phyloP scores from a whole-genome alignment of 2,888 invertebrate species.

The Nomada lathburiana region DNA sequence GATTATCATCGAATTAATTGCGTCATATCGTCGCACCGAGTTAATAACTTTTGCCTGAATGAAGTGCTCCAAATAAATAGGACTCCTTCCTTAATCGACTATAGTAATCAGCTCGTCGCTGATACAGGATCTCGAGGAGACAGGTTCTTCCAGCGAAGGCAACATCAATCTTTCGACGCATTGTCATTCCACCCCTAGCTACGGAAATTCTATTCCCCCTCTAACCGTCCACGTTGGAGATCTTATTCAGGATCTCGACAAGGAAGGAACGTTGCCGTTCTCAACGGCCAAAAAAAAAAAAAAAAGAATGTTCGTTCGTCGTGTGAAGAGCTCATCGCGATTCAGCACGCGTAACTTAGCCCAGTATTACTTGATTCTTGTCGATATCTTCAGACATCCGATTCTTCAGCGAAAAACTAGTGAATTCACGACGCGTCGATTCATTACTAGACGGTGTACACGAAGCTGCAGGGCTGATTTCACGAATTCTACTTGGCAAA shows the following conservation, averaged over 20 bases:
- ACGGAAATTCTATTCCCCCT: conserved; percentile 31
- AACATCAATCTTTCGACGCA: conserved; percentile 37
- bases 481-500: background rate
- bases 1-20: background rate
- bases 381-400: conserved; percentile 5
- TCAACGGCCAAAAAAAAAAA: conserved; percentile 4
- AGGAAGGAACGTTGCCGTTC: background rate
- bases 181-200: conserved; percentile 18
- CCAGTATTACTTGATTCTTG: conserved; percentile 8
- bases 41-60: no score
- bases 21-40: no score
- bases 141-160: background rate
- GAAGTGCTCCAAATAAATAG: background rate
- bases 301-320: background rate
- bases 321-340: conserved; percentile 47
- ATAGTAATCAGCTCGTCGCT: background rate
- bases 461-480: background rate
- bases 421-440: background rate
- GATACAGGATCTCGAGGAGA: background rate
- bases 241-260: conserved; percentile 18
- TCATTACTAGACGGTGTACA: conserved; percentile 8
- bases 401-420: background rate
- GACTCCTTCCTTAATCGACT: background rate
- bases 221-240: background rate
- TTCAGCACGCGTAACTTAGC: conserved; percentile 36